Conservation (phyloP, 23 tunicate genomes). For the Clavelina lepadiformis region DNA sequence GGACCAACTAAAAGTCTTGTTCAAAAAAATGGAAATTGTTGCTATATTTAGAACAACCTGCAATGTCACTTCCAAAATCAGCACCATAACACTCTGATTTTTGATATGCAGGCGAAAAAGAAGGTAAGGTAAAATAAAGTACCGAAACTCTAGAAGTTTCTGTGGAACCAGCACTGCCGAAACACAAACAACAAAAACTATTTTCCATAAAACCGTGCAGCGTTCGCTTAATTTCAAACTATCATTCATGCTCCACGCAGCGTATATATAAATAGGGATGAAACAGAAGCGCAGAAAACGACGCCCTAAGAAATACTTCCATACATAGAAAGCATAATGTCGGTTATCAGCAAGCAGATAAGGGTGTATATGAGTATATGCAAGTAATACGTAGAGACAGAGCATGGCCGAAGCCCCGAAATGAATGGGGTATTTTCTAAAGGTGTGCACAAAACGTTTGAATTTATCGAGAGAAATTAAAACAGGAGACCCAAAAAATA, state of each 20-base stretch:
- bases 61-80: slow-evolving; percentile 49
- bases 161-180: slow-evolving; percentile 43
- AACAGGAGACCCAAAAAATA: slow-evolving; percentile 55
- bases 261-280: slow-evolving; percentile 61
- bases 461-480: slow-evolving; percentile 41
- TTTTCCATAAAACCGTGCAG: slow-evolving; percentile 36
- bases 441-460: slow-evolving; percentile 18
- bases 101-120: slow-evolving; percentile 61
- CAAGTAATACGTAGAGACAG: slow-evolving; percentile 14
- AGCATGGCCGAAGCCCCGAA: background rate
- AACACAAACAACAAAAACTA: slow-evolving; percentile 47
- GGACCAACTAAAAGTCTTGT: slow-evolving; percentile 69
- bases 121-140: slow-evolving; percentile 72
- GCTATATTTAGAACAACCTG: slow-evolving; percentile 32
- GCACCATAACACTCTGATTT: slow-evolving; percentile 2
- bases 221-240: slow-evolving; percentile 3
- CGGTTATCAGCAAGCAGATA: slow-evolving; percentile 90
- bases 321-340: slow-evolving; percentile 73
- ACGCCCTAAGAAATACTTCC: slow-evolving; percentile 47
- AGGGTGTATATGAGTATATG: slow-evolving; percentile 47
- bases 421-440: slow-evolving; percentile 8
- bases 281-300: slow-evolving; percentile 28
- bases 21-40: slow-evolving; percentile 49
- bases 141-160: slow-evolving; percentile 67
- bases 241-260: slow-evolving; percentile 73